Base-by-base conservation (phyloP, 2,888 invertebrate genomes). In the Hypomecis atomaria region DNA sequence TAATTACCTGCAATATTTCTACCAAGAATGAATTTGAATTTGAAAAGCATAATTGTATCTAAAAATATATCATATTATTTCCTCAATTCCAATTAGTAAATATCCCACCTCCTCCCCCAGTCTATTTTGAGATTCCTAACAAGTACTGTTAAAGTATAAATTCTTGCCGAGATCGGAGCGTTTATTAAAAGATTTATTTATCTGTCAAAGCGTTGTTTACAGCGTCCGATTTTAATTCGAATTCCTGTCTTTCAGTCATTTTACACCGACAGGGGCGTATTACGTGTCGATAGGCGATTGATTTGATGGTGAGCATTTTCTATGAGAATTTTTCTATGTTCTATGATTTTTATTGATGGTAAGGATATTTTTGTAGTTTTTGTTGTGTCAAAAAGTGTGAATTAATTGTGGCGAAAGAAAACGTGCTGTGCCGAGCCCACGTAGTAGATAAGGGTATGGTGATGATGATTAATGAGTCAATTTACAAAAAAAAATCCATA, bases 241-340 rank as follows among this genome's bases (percentile, higher is more conserved):
- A 85, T 84, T 83, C 84, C 84, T 75, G 74, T 76, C 80, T 83
- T 84, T 84, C 81, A 82, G 79, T 84, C 81, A 86, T 86, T 83
- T 84, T 82, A 85, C 78, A 81, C 83, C 73, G 64, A 65, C 59
- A 60, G 59, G 62, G 10, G 13, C 37, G 40, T 54, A 75, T 73
- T 74, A 76, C 72, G 70, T 78, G 53, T 72, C 36, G 38, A n/a
- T 42, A 8, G 37, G 47, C 11, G 36, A 38, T 23, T 45, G 42
- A 7, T 8, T 13, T n/a, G 33, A 55, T 62, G 36, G 63, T 13
- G n/a, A 38, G 0, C 55, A 44, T 56, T 70, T 64, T 60, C 55
- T 56, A 71, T 66, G 61, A 58, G 58, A 56, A 67, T 66, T 40
- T 33, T 45, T 38, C 38, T 47, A 33, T 2, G 3, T 23, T 23